Evolutionary conservation across 2,113 vertebrate genomes (phyloP), one percentile per base, ranked within the genome.

Genomic region (Emydura subglobosa): DNA sequence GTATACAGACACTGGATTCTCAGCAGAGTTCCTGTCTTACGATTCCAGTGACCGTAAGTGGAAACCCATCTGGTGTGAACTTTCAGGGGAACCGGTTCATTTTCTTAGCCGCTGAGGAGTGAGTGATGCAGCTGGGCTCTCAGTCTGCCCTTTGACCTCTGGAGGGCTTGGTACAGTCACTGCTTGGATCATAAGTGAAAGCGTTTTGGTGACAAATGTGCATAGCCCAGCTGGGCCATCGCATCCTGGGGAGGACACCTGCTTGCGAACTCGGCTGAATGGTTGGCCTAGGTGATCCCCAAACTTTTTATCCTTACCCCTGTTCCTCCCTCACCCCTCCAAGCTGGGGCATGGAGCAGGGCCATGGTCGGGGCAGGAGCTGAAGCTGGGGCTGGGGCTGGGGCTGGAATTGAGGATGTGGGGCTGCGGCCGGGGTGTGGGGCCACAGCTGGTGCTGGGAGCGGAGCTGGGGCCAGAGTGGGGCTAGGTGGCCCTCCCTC

Each of bases 1-100:
- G 29, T 98, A 98, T 50, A 99, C 99, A 0, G 99, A 99, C 98
- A 98, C 97, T 0, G 99, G 99, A 0, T 99, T 99, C 94, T 82
- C 34, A 0, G 99, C 99, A 0, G 96, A 95, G 54, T 99, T 94
- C 84, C 94, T 98, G 76, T 98, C 99, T 86, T 99, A 99, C 0
- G 98, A 99, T 59, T 93, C 97, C 12, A 91, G 72, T 2, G 98
- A 99, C 85, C 99, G 99, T 99, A 97, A 99, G 99, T 98, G 57
- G 57, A 55, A n/a, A 22, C 21, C 7, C 6, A 22, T 7, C 10
- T 39, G n/a, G 16, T 39, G 34, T n/a, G n/a, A 39, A 72, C n/a
- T 10, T 39, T 39, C 65, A 21, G 19, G 65, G 65, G n/a, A 39
- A 22, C 9, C 39, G 65, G 65, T 21, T 72, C 19, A 10, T 72